phyloP scores from a whole-genome alignment of 2,888 invertebrate genomes.

The Caenorhabditis sp. region DNA sequence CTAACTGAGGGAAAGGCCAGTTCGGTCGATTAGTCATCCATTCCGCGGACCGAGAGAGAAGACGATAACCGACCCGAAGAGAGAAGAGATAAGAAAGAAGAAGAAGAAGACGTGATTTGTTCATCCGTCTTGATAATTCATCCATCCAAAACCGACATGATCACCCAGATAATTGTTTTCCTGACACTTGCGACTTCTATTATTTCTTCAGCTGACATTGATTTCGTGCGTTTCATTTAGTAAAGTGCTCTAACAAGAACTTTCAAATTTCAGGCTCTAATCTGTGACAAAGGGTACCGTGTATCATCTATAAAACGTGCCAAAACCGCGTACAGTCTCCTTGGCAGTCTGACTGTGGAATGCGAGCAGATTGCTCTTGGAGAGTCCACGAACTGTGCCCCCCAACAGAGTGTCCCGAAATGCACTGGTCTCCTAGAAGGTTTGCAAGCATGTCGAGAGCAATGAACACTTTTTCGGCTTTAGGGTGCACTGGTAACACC shows the following conservation, averaged over 20 bases:
- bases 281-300: constrained; percentile 73
- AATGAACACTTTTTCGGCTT: constrained; percentile 7
- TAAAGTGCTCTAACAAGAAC: too few species aligned
- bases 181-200: constrained; percentile 1
- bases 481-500: constrained; percentile 77
- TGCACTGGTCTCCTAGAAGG: constrained; percentile 66
- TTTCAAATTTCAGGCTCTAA: constrained; percentile 68
- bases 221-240: constrained; percentile 52
- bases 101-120: neutral
- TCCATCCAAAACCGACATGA: constrained; percentile 23
- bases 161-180: constrained; percentile 20
- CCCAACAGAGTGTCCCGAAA: constrained; percentile 72
- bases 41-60: neutral
- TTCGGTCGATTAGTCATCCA: constrained; percentile 4
- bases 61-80: constrained; percentile 8
- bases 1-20: constrained; percentile 1
- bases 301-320: constrained; percentile 68
- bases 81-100: neutral
- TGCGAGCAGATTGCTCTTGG: constrained; percentile 71
- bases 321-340: constrained; percentile 66
- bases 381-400: constrained; percentile 67
- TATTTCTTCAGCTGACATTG: constrained; percentile 36
- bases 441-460: constrained; percentile 4
- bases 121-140: neutral
- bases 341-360: constrained; percentile 72